Evolutionary conservation across 2,113 vertebrate genomes (phyloP).

Genomic region (Cyprichromis sp.): DNA sequence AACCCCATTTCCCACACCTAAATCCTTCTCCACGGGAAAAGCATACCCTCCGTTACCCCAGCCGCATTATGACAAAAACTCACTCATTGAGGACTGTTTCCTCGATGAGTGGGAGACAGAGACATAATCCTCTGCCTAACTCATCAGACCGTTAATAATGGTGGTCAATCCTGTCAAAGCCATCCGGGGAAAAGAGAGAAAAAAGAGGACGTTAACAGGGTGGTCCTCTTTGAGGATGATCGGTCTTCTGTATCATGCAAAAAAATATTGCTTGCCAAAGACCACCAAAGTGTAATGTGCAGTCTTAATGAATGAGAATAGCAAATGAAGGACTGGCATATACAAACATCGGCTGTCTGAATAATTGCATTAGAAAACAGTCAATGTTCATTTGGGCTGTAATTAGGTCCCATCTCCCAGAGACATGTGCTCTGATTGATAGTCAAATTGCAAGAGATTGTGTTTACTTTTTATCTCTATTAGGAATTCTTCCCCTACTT

Average conservation of each 20-base stretch:
- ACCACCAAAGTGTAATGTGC: constrained; percentile 46
- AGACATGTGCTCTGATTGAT: constrained; percentile 59
- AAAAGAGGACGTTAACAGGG: neutral
- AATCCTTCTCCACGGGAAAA: neutral
- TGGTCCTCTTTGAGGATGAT: constrained; percentile 23
- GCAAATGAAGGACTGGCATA: constrained; percentile 40
- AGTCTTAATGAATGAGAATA: constrained; percentile 55
- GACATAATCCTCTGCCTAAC: constrained; percentile 8
- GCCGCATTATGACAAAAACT: neutral
- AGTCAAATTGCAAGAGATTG: constrained; percentile 59
- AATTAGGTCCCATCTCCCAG: constrained; percentile 52
- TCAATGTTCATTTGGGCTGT: constrained; percentile 63
- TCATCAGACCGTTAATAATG: constrained; percentile 26
- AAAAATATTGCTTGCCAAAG: constrained; percentile 37
- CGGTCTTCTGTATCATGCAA: constrained; percentile 16
- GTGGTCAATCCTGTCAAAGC: constrained; percentile 3
- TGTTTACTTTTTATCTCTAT: constrained; percentile 55
- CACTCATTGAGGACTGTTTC: constrained; percentile 10
- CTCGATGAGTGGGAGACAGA: neutral
- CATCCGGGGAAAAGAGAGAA: neutral
- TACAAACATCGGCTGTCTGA: constrained; percentile 53
- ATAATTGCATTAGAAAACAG: constrained; percentile 69
- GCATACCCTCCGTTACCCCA: neutral
- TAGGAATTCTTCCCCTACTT: constrained; percentile 41
- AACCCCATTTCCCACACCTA: neutral